phyloP scores from a whole-genome alignment of 2,113 vertebrate species.

The Polypterus senegalus region DNA sequence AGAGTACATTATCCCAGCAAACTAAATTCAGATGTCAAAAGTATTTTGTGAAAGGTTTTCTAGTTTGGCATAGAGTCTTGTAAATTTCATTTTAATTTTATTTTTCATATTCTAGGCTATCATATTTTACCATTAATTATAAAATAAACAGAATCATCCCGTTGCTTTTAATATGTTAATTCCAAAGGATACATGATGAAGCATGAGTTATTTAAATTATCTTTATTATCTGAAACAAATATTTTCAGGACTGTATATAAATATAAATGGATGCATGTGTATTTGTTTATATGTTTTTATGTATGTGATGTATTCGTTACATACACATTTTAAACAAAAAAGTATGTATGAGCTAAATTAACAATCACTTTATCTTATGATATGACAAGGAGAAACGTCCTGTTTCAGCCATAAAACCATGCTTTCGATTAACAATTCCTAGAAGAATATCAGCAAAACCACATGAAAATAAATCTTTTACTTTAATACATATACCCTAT shows the following conservation, averaged over 20 bases:
- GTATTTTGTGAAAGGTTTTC: slow-evolving; percentile 31
- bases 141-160: too few species aligned
- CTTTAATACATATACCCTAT: neutral
- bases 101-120: neutral
- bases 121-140: neutral
- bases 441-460: neutral
- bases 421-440: neutral
- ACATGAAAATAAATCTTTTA: neutral
- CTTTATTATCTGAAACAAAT: neutral
- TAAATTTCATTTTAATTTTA: neutral
- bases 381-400: too few species aligned
- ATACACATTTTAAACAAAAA: too few species aligned
- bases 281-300: too few species aligned
- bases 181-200: neutral
- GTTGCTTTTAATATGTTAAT: too few species aligned
- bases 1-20: slow-evolving; percentile 35
- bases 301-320: too few species aligned
- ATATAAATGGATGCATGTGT: too few species aligned
- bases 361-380: too few species aligned
- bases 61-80: neutral
- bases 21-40: slow-evolving; percentile 56
- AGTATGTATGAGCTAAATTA: too few species aligned
- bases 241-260: neutral
- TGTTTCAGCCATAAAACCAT: neutral
- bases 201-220: neutral